Percentiles rank a stretch among this genome's conserved stretches.
Conservation (phyloP, 2,113 vertebrate genomes). For the Nothocercus julius region DNA sequence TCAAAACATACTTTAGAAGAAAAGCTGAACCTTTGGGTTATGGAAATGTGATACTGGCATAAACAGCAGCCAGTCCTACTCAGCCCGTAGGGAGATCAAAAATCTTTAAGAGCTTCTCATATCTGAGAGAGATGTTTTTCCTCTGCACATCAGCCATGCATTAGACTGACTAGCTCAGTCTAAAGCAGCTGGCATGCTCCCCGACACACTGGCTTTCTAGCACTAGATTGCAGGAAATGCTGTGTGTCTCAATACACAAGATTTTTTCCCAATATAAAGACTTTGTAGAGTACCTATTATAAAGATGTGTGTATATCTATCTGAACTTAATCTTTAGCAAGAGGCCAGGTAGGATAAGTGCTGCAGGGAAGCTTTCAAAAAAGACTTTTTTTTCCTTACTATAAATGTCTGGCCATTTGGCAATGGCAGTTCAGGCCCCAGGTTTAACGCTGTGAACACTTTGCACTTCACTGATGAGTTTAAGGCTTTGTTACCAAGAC, state of each 20-base stretch:
- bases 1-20: neutral
- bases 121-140: neutral
- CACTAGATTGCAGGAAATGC: neutral
- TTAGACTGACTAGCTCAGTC: neutral
- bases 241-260: neutral
- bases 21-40: neutral
- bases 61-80: neutral
- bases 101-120: neutral
- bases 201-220: neutral
- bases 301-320: neutral
- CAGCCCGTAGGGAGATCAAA: neutral
- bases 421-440: neutral
- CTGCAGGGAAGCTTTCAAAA: neutral
- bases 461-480: neutral
- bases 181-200: neutral
- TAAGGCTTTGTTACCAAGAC: neutral
- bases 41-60: neutral
- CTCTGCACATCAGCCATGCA: neutral
- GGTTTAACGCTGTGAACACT: neutral
- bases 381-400: neutral
- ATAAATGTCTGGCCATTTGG: neutral
- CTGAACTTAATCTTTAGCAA: neutral
- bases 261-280: neutral
- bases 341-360: neutral
- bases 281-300: neutral